Conservation (phyloP, 2,888 invertebrate genomes). For the Proisotoma minuta region DNA sequence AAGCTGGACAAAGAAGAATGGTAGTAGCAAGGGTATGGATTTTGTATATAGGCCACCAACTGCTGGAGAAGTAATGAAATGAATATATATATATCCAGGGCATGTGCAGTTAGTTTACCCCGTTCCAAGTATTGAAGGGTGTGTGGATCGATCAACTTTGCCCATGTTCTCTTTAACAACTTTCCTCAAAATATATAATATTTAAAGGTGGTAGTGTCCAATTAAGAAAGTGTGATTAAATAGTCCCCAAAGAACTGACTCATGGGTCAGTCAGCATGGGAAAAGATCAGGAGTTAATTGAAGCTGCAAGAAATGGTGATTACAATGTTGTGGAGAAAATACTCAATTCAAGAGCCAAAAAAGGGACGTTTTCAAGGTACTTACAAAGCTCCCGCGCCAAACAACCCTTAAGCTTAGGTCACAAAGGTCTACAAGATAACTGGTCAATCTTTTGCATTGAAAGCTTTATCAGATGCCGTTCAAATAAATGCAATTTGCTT, state of each 20-base stretch:
- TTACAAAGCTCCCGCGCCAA: conserved; percentile 46
- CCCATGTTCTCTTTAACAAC: no score
- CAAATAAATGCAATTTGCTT: no score
- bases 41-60: background rate
- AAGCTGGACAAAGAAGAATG: no score
- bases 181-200: background rate
- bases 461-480: no score
- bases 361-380: conserved; percentile 89
- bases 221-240: conserved; percentile 4
- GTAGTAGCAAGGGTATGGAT: background rate
- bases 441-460: no score
- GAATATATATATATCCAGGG: conserved; percentile 4
- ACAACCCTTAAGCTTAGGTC: no score
- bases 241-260: conserved; percentile 8
- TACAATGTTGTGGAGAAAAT: conserved; percentile 83
- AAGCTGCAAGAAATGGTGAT: conserved; percentile 91
- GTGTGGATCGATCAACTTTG: conserved; percentile 33
- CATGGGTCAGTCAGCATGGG: conserved; percentile 62
- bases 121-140: conserved; percentile 38
- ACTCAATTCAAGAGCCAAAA: conserved; percentile 78
- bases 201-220: conserved; percentile 9
- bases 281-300: conserved; percentile 92
- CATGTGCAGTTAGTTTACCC: conserved; percentile 36
- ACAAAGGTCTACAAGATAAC: no score
- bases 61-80: background rate